Percentiles rank a stretch among this genome's conserved stretches.
phyloP scores from a whole-genome alignment of 2,888 invertebrate species.

The Ophion ellenae region DNA sequence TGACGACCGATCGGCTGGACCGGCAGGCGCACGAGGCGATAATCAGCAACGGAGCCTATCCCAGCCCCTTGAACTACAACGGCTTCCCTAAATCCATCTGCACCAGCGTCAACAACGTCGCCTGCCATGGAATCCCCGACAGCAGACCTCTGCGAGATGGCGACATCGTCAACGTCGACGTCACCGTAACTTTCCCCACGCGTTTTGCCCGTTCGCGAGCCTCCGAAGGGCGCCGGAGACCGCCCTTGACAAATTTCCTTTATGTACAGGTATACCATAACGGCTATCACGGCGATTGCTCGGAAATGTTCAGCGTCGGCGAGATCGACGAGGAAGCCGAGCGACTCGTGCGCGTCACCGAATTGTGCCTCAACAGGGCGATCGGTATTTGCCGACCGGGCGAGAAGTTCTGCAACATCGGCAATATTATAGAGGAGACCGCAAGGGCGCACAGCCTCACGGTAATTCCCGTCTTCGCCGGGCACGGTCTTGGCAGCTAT shows the following conservation, averaged over 20 bases:
- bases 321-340: conserved; percentile 90
- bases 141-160: conserved; percentile 91
- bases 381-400: conserved; percentile 86
- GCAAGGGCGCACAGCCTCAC: conserved; percentile 87
- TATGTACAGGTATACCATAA: conserved; percentile 88
- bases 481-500: conserved; percentile 96
- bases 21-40: conserved; percentile 89
- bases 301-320: conserved; percentile 93
- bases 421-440: conserved; percentile 87
- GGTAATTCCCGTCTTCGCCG: conserved; percentile 92
- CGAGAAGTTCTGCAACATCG: conserved; percentile 83
- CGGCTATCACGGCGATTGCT: conserved; percentile 97
- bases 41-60: conserved; percentile 91
- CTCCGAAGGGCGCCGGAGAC: not conserved
- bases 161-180: conserved; percentile 95
- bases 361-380: conserved; percentile 88
- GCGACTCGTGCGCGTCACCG: conserved; percentile 89
- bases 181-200: conserved; percentile 88
- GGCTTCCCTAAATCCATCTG: conserved; percentile 95
- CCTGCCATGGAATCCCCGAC: conserved; percentile 97
- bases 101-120: conserved; percentile 96
- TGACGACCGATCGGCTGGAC: conserved; percentile 94
- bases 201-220: too few species aligned
- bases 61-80: conserved; percentile 94
- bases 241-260: conserved; percentile 11